phyloP scores from a whole-genome alignment of 2,888 invertebrate species.

The Ametastegia equiseti region DNA sequence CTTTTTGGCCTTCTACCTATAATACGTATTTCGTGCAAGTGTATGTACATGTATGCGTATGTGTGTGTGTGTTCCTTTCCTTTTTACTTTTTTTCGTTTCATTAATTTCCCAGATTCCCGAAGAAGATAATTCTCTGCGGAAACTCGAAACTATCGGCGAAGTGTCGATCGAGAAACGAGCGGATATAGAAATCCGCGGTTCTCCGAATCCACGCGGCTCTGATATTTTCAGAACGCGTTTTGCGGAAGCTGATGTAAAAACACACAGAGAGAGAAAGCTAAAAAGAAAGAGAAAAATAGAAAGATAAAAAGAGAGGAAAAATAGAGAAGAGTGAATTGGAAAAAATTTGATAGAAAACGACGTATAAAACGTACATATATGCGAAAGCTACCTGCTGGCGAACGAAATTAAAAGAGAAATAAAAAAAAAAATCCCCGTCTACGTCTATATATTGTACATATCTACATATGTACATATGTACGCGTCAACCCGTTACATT shows the following conservation, averaged over 20 bases:
- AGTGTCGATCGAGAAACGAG: background rate
- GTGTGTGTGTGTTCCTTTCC: background rate
- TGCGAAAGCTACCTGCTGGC: background rate
- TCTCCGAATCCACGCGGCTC: conserved; percentile 11
- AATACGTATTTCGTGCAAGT: conserved; percentile 21
- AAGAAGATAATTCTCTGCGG: background rate
- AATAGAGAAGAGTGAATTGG: background rate
- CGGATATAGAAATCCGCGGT: background rate
- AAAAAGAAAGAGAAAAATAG: conserved; percentile 4
- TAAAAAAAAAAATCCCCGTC: conserved; percentile 13
- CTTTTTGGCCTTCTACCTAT: conserved; percentile 24
- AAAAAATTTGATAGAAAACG: background rate
- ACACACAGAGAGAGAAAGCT: conserved; percentile 10
- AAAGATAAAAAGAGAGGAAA: background rate
- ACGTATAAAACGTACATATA: background rate
- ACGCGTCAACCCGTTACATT: background rate
- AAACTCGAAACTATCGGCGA: conserved; percentile 7
- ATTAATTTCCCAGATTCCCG: conserved; percentile 54
- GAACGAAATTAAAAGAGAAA: background rate
- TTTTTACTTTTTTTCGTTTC: conserved; percentile 48
- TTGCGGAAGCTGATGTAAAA: background rate
- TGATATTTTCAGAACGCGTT: background rate
- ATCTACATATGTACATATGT: background rate
- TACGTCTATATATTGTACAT: too few species aligned
- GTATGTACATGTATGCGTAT: too few species aligned